A percentile compares a stretch with the other conserved stretches of the same genome.
These are phyloP conservation scores for Andrena minutula DNA, from an alignment of 2,888 invertebrate genomes.

Conservation along the genomic window DNA sequence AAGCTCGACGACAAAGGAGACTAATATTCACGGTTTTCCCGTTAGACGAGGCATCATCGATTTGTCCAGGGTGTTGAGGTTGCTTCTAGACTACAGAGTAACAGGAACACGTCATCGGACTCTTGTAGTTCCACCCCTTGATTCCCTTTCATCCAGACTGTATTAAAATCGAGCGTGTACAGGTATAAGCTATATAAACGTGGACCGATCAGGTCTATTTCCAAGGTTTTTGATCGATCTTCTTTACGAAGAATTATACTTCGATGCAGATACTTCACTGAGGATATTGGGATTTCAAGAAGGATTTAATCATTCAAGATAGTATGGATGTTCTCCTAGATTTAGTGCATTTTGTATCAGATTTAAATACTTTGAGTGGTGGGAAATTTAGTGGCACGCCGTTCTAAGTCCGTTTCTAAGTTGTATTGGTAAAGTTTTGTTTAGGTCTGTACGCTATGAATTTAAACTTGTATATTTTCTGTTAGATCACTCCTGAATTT, in stretches of 20 bases:
- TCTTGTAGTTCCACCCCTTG: constrained; percentile 22
- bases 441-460: too few relatives aligned
- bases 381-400: too few relatives aligned
- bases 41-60: constrained; percentile 48
- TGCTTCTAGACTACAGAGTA: constrained; percentile 14
- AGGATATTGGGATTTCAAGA: background rate
- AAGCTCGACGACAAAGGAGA: constrained; percentile 10
- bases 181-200: background rate
- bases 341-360: too few relatives aligned
- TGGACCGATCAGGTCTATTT: background rate
- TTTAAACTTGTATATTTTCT: too few relatives aligned
- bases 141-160: constrained; percentile 54
- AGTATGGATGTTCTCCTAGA: too few relatives aligned
- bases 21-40: constrained; percentile 38
- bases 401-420: too few relatives aligned
- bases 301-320: background rate
- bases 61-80: constrained; percentile 12
- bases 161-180: constrained; percentile 45
- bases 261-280: too few relatives aligned
- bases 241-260: too few relatives aligned
- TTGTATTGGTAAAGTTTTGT: too few relatives aligned
- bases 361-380: too few relatives aligned
- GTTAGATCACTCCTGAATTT: too few relatives aligned
- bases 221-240: too few relatives aligned
- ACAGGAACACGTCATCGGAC: constrained; percentile 36